Evolutionary conservation across 2,888 invertebrate genomes (phyloP).

Genomic region (Vesta saturnalis): DNA sequence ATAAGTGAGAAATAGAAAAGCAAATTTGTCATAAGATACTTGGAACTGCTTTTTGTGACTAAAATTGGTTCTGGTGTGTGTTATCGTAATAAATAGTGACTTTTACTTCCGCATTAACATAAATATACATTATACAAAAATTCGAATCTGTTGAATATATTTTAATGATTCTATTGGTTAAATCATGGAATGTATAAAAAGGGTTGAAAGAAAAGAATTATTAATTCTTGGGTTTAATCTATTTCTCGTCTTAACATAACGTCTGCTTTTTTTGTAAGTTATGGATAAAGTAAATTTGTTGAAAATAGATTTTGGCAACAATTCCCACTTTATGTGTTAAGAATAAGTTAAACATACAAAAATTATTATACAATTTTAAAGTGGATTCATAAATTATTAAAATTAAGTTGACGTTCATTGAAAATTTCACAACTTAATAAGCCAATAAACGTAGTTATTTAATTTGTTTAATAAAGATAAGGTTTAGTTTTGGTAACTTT

Average conservation of each 20-base stretch:
- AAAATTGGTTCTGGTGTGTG: slow-evolving; percentile 18
- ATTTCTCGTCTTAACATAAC: neutral
- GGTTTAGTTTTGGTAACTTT: no score
- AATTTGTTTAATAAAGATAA: no score
- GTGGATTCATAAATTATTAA: no score
- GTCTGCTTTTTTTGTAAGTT: slow-evolving; percentile 4
- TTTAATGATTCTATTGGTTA: neutral
- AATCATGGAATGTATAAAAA: neutral
- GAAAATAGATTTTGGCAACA: slow-evolving; percentile 21
- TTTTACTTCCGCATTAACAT: slow-evolving; percentile 19
- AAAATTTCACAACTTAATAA: no score
- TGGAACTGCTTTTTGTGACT: slow-evolving; percentile 17
- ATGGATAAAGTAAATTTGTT: slow-evolving; percentile 11
- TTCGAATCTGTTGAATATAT: slow-evolving; percentile 3
- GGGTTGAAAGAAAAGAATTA: neutral
- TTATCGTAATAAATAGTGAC: slow-evolving; percentile 13
- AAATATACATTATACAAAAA: neutral
- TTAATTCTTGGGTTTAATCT: neutral
- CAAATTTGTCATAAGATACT: slow-evolving; percentile 27
- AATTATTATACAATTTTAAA: neutral
- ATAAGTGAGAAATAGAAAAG: slow-evolving; percentile 34
- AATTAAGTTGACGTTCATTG: no score
- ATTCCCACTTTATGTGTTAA: neutral
- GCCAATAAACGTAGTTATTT: no score
- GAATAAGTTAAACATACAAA: neutral